Percentiles rank a stretch among this genome's conserved stretches.
Evolutionary conservation across 2,888 invertebrate species (phyloP).

Genomic region (Thymelicus acteon): DNA sequence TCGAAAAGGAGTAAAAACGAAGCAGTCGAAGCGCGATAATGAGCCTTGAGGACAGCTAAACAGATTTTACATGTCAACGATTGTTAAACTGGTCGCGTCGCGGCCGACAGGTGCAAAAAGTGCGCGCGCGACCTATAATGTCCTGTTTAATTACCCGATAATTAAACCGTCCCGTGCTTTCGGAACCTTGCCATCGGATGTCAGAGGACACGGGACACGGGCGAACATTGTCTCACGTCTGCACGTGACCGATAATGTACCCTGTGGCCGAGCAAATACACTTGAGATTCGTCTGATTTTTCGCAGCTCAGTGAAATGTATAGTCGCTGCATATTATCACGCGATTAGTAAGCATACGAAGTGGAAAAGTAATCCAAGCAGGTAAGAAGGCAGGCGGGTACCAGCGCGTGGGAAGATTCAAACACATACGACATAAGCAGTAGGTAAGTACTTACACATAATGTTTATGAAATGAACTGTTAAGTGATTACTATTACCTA

Average conservation of each 20-base stretch:
- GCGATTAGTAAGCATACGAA: conserved; percentile 56
- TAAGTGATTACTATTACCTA: neutral
- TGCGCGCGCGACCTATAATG: conserved; percentile 29
- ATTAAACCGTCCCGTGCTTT: conserved; percentile 23
- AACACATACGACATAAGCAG: neutral
- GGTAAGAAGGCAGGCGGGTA: neutral
- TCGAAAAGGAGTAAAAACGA: conserved; percentile 5
- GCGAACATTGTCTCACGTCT: conserved; percentile 34
- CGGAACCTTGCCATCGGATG: conserved; percentile 22
- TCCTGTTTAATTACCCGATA: conserved; percentile 31
- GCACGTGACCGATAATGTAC: conserved; percentile 12
- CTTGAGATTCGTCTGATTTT: conserved; percentile 19
- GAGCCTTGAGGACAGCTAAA: conserved; percentile 19
- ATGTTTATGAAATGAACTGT: conserved; percentile 4
- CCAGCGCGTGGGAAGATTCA: conserved; percentile 26
- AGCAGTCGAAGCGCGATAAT: conserved; percentile 15
- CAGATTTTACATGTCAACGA: conserved; percentile 32
- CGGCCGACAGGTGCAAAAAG: conserved; percentile 27
- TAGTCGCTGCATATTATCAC: conserved; percentile 55
- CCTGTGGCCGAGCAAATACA: conserved; percentile 1
- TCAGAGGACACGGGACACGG: conserved; percentile 21
- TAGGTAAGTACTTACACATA: neutral
- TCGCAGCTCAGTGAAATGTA: conserved; percentile 49
- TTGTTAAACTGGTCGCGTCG: conserved; percentile 17
- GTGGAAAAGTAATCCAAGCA: conserved; percentile 35